Evolutionary conservation across 2,888 invertebrate species (phyloP), one percentile per base, ranked within the genome.

Genomic region (Phyllotreta striolata): DNA sequence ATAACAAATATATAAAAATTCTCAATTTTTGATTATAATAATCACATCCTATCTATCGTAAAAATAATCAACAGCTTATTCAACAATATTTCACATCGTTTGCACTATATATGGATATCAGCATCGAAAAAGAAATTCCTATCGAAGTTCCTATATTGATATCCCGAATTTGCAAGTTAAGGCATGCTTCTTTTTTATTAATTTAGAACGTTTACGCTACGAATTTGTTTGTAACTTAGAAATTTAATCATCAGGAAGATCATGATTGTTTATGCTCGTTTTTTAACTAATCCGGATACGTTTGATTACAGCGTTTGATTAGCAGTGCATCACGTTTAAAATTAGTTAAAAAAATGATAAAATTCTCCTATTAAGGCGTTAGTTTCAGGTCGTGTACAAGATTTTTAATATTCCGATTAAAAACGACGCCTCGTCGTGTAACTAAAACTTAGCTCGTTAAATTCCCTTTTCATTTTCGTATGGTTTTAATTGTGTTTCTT

Each of bases 401-500:
- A 3, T 24, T 24, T 24, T 24, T 24, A 24, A 1, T 24, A 24
- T 24, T 24, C 24, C 24, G 24, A 24, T 3, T 24, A 24, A 24
- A 24, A 24, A 24, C 24, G 24, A 24, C 24, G 24, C 24, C n/a
- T n/a, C 44, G 10, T 44, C 14, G 10, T 44, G 44, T 44, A 14
- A 12, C 7, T 7, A 44, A n/a, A 7, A 44, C 12, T 44, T 44
- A 7, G 9, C 10, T 44, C 12, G 44, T 44, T 12, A 12, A 47
- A 6, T 47, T 47, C 6, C 47, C 14, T 47, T 14, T 47, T 13
- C 12, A 49, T 49, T 49, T n/a, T 34, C 34, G 4, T n/a, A 44
- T 44, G 7, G n/a, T 49, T 37, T 64, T 55, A 69, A 54, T 55
- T 59, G 57, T 62, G 65, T 49, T 70, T 70, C 52, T 70, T 70